Base-by-base conservation (phyloP, 2,888 invertebrate genomes). In the Campoletis raptor region DNA sequence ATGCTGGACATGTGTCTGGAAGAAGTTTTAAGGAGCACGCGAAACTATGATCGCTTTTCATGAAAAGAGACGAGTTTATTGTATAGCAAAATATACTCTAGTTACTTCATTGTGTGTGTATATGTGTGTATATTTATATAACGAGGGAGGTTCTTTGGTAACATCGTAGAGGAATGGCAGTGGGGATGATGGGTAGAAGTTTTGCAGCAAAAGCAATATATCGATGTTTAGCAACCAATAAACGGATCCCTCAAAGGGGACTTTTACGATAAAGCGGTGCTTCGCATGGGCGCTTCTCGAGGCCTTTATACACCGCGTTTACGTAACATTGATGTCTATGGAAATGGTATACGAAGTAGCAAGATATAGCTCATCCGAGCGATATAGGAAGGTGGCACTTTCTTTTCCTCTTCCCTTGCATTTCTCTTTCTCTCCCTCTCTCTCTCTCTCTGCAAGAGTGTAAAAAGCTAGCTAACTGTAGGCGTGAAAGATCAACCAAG, bases 191-290 rank as follows among this genome's bases (percentile, higher is more conserved):
- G 74, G 81, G 80, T 61, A 45, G 64, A 52, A 30, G 80, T 86
- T 81, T 81, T 78, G 85, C 83, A 61, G 80, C 90, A 90, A 93
- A 92, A 92, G 94, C 94, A 94, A 94, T 94, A 93, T 94, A 94
- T 94, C 92, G 94, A 94, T 94, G 94, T 94, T 94, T 94, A 94
- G 94, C 94, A 94, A 94, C 94, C 94, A 94, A 94, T 94, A 94
- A 94, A 94, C 93, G 93, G 93, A 93, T 94, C 93, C 92, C 92
- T 94, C 93, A 94, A 94, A 94, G 94, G 93, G 94, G 91, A 93
- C 93, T 94, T 94, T 94, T 93, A 93, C 92, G 91, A 88, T 92
- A 93, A 92, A 93, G 92, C 93, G 92, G 90, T 92, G 92, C 93
- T 92, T 92, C 91, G 92, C 90, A 89, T 89, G 89, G 85, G 86